Evolutionary conservation across 1,140 invertebrate genomes (phyloP).

Genomic region (Ylistrum balloti): DNA sequence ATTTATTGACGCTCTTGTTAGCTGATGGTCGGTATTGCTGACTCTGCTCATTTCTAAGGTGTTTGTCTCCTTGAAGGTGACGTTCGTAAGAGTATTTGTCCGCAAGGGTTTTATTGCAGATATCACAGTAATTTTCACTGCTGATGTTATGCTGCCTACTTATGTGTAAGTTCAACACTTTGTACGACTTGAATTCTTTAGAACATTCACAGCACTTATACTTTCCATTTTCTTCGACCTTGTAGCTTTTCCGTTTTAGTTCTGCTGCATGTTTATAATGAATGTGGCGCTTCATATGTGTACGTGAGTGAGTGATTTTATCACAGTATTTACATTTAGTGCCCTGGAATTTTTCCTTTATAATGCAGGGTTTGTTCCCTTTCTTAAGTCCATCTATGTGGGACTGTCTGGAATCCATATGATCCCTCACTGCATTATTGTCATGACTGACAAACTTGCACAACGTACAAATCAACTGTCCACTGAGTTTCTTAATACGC

Average conservation of each 20-base stretch:
- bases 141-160: slow-evolving; percentile 60
- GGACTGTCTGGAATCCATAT: slow-evolving; percentile 83
- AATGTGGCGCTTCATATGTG: slow-evolving; percentile 87
- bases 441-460: slow-evolving; percentile 89
- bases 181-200: slow-evolving; percentile 61
- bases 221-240: slow-evolving; percentile 55
- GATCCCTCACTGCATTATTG: slow-evolving; percentile 87
- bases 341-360: slow-evolving; percentile 86
- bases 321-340: slow-evolving; percentile 84
- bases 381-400: slow-evolving; percentile 66
- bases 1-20: background rate
- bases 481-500: slow-evolving; percentile 83
- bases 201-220: slow-evolving; percentile 76
- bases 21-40: background rate
- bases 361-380: slow-evolving; percentile 88
- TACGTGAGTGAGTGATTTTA: slow-evolving; percentile 83
- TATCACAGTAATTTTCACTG: slow-evolving; percentile 66
- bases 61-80: slow-evolving; percentile 43
- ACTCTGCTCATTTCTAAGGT: slow-evolving; percentile 45
- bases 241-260: slow-evolving; percentile 47
- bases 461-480: slow-evolving; percentile 88
- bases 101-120: slow-evolving; percentile 65
- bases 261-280: slow-evolving; percentile 84
- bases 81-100: slow-evolving; percentile 60
- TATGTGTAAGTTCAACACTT: slow-evolving; percentile 68